phyloP scores from a whole-genome alignment of 2,888 invertebrate species.

The Laothoe populi region DNA sequence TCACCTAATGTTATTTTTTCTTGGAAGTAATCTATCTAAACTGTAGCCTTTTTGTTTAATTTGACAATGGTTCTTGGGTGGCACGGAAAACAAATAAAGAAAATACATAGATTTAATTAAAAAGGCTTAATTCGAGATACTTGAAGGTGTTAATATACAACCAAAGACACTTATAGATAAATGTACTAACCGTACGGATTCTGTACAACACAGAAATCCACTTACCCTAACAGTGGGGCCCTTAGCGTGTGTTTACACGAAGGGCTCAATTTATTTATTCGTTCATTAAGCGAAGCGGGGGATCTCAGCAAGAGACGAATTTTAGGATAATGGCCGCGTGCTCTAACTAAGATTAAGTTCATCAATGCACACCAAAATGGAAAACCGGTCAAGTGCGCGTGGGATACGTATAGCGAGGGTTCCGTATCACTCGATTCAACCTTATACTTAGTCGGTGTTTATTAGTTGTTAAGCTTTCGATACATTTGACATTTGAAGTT shows the following conservation, averaged over 20 bases:
- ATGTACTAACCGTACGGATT: slow-evolving; percentile 62
- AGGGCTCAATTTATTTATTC: slow-evolving; percentile 82
- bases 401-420: too few species aligned
- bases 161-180: slow-evolving; percentile 29
- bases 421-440: too few species aligned
- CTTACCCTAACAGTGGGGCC: slow-evolving; percentile 81
- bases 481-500: too few species aligned
- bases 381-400: too few species aligned
- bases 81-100: background rate
- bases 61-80: background rate
- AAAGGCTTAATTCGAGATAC: slow-evolving; percentile 14
- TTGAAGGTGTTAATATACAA: slow-evolving; percentile 26
- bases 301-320: slow-evolving; percentile 76
- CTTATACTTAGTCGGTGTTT: too few species aligned
- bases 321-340: slow-evolving; percentile 75
- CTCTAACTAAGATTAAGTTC: slow-evolving; percentile 44
- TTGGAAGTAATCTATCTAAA: too few species aligned
- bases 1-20: too few species aligned
- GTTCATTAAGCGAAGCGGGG: slow-evolving; percentile 79
- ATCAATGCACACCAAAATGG: slow-evolving; percentile 30
- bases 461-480: too few species aligned
- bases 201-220: slow-evolving; percentile 82
- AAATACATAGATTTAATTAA: slow-evolving; percentile 10
- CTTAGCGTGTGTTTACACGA: slow-evolving; percentile 75
- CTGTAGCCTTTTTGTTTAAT: too few species aligned